Evolutionary conservation across 2,888 invertebrate genomes (phyloP), one percentile per base, ranked within the genome.

Genomic region (Volucella inflata): DNA sequence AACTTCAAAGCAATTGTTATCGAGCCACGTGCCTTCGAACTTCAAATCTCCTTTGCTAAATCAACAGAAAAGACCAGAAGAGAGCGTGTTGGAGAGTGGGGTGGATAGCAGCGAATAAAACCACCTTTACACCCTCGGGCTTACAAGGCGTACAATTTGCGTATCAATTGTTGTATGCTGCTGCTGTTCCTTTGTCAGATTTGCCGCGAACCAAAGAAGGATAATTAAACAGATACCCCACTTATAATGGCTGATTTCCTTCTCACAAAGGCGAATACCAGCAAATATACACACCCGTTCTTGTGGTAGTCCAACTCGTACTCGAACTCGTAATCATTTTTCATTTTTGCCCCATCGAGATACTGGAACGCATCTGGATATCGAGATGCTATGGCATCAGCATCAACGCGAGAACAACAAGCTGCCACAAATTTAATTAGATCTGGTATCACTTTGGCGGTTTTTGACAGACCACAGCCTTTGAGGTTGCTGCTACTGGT

Each of bases 381-480:
- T 67, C 77, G 30, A n/a, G n/a, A 77, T 77, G 60, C 60, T 36
- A 14, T 44, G n/a, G 12, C 55, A 11, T 12, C 10, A 16, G 51
- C 10, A 57, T 1, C 40, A 71, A 0, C 11, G 9, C 51, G 71
- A 65, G 51, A 48, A 57, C 57, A 78, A 64, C 83, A 78, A 78
- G 74, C 77, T 83, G 83, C 74, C 78, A 70, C 83, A 74, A 78
- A 78, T 83, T 83, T 83, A 83, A 83, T 83, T 83, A 83, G 83
- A 83, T 78, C 57, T 78, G 74, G 83, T 57, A 78, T 68, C 70
- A 68, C 68, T 83, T 83, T 83, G 74, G 83, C 78, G 78, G 83
- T 74, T 83, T 83, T 70, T 83, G 78, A 83, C 83, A 83, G 64
- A 83, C 83, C 83, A 64, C 78, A 16, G 62, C 68, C 71, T 55